These are phyloP conservation scores for Thalpophila matura DNA, from an alignment of 2,888 invertebrate species.

Conservation along the genomic window DNA sequence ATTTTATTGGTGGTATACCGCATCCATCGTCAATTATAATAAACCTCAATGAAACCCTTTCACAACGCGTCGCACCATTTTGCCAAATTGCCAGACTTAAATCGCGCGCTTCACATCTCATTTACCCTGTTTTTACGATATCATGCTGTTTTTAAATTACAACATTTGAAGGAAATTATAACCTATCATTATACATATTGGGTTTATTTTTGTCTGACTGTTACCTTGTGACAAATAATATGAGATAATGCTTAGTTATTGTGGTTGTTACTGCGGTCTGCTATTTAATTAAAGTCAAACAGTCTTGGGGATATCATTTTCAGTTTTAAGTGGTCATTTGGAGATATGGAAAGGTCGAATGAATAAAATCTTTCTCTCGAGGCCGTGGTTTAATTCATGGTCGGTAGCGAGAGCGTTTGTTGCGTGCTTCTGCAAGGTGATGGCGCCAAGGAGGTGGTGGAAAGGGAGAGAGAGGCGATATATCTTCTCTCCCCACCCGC, in stretches of 20 bases:
- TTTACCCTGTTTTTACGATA: conserved; percentile 81
- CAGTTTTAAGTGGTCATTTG: conserved; percentile 20
- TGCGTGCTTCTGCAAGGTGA: no score
- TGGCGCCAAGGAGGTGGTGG: no score
- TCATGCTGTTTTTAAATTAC: conserved; percentile 60
- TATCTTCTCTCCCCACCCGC: no score
- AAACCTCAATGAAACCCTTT: conserved; percentile 21
- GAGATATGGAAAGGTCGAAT: conserved; percentile 30
- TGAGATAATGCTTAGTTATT: conserved; percentile 32
- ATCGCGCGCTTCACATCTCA: conserved; percentile 84
- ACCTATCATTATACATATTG: conserved; percentile 12
- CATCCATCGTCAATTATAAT: conserved; percentile 20
- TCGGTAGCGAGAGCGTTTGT: no score
- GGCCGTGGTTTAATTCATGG: no score
- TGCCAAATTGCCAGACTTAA: conserved; percentile 80
- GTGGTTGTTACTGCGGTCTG: conserved; percentile 12
- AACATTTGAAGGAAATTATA: conserved; percentile 17
- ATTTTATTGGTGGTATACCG: conserved; percentile 12
- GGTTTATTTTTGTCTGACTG: conserved; percentile 37
- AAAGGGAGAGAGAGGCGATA: no score
- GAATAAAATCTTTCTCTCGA: background rate
- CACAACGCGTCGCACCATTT: conserved; percentile 69
- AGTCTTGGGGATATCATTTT: conserved; percentile 39
- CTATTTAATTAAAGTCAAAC: conserved; percentile 53
- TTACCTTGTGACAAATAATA: conserved; percentile 21